These are phyloP conservation scores for Erannis defoliaria DNA, from an alignment of 2,888 invertebrate genomes.

Conservation along the genomic window DNA sequence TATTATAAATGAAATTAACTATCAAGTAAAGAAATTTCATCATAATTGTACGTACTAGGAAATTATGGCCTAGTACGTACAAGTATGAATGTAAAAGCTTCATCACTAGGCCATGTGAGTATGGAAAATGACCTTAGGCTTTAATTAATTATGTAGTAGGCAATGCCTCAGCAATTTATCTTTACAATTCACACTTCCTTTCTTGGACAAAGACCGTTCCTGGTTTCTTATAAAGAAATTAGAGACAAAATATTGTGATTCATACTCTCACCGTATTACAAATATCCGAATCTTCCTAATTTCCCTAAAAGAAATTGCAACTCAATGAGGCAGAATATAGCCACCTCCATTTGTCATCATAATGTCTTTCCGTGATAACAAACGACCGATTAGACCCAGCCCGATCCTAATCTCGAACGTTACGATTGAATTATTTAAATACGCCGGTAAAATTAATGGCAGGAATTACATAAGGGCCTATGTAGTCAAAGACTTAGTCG, in stretches of 20 bases:
- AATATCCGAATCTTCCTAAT: slow-evolving; percentile 14
- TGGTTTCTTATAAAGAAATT: no score
- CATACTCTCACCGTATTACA: not conserved
- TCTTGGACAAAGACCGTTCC: no score
- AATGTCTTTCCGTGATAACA: slow-evolving; percentile 36
- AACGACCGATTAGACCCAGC: slow-evolving; percentile 33
- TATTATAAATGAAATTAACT: no score
- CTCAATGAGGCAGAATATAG: slow-evolving; percentile 32
- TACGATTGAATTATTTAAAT: slow-evolving; percentile 40
- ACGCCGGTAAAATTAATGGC: slow-evolving; percentile 30
- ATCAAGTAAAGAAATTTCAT: no score
- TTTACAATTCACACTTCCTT: no score
- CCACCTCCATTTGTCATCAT: slow-evolving; percentile 34
- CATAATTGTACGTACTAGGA: no score
- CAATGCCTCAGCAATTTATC: no score
- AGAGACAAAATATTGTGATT: not conserved
- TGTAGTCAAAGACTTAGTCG: slow-evolving; percentile 11
- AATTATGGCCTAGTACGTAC: no score
- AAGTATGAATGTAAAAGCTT: no score
- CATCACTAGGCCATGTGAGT: no score
- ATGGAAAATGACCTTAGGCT: no score
- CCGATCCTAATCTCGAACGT: slow-evolving; percentile 30
- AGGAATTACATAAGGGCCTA: slow-evolving; percentile 11
- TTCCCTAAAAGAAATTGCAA: slow-evolving; percentile 22
- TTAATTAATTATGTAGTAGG: no score